A percentile compares a stretch with the other conserved stretches of the same genome.
These are phyloP conservation scores for Cairina moschata DNA, from an alignment of 2,113 vertebrate genomes.

Conservation along the genomic window DNA sequence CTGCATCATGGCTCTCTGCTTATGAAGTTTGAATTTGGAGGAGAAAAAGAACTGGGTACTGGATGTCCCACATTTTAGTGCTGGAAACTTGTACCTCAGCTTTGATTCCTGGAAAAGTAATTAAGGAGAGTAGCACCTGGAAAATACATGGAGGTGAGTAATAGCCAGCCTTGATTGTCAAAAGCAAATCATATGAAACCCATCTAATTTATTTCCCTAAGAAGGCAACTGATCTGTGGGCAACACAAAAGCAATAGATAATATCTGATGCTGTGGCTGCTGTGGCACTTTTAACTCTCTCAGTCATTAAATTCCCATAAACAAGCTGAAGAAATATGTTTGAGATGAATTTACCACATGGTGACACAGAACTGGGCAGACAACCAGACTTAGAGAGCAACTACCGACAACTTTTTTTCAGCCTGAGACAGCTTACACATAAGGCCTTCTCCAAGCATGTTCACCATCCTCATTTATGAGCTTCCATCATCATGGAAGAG, in stretches of 20 bases:
- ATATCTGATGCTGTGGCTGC: neutral
- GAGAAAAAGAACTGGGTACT: neutral
- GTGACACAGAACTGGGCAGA: neutral
- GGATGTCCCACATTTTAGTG: neutral
- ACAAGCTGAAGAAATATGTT: neutral
- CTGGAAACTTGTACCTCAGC: neutral
- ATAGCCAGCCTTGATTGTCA: neutral
- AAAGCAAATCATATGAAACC: neutral
- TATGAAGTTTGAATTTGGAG: neutral
- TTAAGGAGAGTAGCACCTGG: neutral
- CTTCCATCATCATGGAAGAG: neutral
- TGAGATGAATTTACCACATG: neutral
- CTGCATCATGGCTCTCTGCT: neutral
- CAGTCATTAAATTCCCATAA: neutral
- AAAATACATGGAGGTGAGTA: neutral
- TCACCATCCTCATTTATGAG: neutral
- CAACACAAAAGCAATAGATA: neutral
- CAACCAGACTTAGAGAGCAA: neutral
- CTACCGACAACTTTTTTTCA: neutral
- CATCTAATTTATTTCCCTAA: neutral
- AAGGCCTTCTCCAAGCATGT: neutral
- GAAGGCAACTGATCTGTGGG: neutral
- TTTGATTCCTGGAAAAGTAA: slow-evolving; percentile 31
- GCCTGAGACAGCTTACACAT: neutral
- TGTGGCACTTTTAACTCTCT: neutral